Conservation (phyloP, 2,797 vertebrate genomes). For the Aythya fuligula region DNA sequence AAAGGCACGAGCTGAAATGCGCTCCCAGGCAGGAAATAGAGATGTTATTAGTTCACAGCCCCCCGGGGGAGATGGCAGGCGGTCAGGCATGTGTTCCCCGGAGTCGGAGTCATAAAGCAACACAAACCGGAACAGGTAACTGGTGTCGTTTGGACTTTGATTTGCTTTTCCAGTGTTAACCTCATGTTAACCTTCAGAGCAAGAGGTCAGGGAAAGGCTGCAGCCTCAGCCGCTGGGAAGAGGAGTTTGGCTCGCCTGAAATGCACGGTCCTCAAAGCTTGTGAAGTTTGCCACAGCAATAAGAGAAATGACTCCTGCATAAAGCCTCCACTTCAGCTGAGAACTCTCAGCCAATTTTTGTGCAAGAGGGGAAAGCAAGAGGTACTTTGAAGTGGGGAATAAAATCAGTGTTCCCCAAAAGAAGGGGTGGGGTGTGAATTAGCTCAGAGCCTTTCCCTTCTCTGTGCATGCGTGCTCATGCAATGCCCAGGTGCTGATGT, state of each 20-base stretch:
- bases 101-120: slow-evolving; percentile 38
- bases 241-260: background rate
- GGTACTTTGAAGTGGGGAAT: background rate
- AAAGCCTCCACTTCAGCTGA: background rate
- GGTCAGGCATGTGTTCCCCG: slow-evolving; percentile 33
- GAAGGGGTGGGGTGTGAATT: background rate
- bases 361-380: background rate
- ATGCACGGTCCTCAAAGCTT: background rate
- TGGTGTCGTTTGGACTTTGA: slow-evolving; percentile 45
- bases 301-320: background rate
- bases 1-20: background rate
- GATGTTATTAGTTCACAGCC: slow-evolving; percentile 9
- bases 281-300: background rate
- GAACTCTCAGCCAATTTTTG: background rate
- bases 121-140: slow-evolving; percentile 64
- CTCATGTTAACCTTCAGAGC: slow-evolving; percentile 47
- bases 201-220: slow-evolving; percentile 56
- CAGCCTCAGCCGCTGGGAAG: background rate
- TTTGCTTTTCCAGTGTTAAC: slow-evolving; percentile 63
- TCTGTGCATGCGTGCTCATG: background rate
- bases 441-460: background rate
- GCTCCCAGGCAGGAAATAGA: slow-evolving; percentile 65
- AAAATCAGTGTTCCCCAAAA: background rate
- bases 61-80: slow-evolving; percentile 8
- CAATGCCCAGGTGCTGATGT: background rate